Evolutionary conservation across 2,113 vertebrate genomes (phyloP).

Genomic region (Psittacula cyanocephala): DNA sequence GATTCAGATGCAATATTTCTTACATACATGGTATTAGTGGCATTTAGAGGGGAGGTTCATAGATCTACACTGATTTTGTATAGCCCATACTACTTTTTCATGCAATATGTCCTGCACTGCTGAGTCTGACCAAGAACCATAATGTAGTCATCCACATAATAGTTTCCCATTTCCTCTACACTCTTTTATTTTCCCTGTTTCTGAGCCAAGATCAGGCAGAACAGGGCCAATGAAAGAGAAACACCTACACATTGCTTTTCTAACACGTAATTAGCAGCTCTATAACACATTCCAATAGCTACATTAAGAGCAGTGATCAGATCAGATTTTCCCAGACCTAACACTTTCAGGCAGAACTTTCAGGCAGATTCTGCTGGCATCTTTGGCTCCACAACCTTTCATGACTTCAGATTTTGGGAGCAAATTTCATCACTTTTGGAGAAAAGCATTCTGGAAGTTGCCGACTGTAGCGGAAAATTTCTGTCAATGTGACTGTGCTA

Average conservation of each 20-base stretch:
- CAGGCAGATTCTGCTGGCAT: background rate
- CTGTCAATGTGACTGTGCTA: background rate
- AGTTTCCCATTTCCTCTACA: accelerated
- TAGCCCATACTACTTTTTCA: accelerated
- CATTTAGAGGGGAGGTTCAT: background rate
- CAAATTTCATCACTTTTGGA: background rate
- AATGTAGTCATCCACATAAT: background rate
- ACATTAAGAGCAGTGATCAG: background rate
- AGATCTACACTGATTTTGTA: background rate
- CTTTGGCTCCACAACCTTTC: background rate
- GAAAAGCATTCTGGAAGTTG: background rate
- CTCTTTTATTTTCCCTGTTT: background rate
- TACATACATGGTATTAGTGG: accelerated
- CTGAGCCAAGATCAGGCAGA: background rate
- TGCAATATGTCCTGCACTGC: background rate
- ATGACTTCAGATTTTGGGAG: background rate
- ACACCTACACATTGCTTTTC: background rate
- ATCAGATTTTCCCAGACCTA: background rate
- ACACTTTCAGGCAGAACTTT: background rate
- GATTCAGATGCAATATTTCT: background rate
- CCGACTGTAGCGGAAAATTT: conserved; percentile 3
- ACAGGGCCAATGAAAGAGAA: background rate
- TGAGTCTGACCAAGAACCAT: background rate
- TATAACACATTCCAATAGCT: background rate
- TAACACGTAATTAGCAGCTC: background rate